Evolutionary conservation across 2,888 invertebrate species (phyloP).

Genomic region (Coenonympha glycerion): DNA sequence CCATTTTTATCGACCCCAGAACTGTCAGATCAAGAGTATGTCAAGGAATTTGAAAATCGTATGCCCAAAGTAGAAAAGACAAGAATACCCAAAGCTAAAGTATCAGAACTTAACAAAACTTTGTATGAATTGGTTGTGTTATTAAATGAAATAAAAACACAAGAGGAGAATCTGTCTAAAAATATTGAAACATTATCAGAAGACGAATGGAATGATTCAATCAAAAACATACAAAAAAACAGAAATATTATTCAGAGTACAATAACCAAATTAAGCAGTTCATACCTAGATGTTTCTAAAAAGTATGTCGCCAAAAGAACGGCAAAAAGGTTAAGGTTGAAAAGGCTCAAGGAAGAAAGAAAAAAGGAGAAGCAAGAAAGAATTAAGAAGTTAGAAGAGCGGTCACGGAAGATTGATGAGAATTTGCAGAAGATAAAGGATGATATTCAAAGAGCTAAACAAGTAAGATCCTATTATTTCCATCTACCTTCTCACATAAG

Average conservation of each 20-base stretch:
- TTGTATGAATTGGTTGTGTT: constrained; percentile 36
- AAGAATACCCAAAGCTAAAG: constrained; percentile 31
- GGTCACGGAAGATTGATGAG: constrained; percentile 79
- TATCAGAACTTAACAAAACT: constrained; percentile 41
- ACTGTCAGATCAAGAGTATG: constrained; percentile 42
- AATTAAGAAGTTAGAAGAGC: constrained; percentile 58
- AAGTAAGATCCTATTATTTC: constrained; percentile 62
- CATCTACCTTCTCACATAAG: background rate
- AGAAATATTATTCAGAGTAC: constrained; percentile 62
- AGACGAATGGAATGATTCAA: constrained; percentile 72
- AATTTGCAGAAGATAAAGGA: constrained; percentile 80
- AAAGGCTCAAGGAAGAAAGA: constrained; percentile 52
- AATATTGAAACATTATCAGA: constrained; percentile 64
- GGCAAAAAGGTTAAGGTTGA: constrained; percentile 66
- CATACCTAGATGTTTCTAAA: constrained; percentile 54
- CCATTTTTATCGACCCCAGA: constrained; percentile 24
- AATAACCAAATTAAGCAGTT: constrained; percentile 55
- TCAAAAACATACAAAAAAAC: constrained; percentile 65
- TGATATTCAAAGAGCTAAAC: constrained; percentile 76
- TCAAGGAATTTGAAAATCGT: constrained; percentile 43
- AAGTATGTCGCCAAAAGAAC: constrained; percentile 61
- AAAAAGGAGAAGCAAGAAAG: constrained; percentile 55
- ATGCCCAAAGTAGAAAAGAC: constrained; percentile 18
- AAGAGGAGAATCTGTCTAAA: constrained; percentile 57
- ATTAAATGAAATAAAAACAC: constrained; percentile 41